phyloP scores from a whole-genome alignment of 2,888 invertebrate species.

The Cosmia trapezina region DNA sequence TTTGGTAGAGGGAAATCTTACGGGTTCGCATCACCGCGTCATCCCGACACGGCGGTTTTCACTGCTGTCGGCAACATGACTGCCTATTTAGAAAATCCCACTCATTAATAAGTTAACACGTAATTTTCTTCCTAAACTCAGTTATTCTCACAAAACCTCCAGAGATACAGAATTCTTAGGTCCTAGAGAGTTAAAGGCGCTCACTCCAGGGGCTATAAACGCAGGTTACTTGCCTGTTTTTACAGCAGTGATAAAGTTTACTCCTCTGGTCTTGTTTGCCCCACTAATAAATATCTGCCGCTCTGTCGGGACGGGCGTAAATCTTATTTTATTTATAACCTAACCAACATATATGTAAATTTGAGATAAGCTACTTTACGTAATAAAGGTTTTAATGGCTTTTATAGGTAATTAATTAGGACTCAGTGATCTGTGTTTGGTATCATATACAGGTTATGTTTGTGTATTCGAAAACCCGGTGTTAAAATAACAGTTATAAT shows the following conservation, averaged over 20 bases:
- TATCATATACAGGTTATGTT: not conserved
- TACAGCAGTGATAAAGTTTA: constrained; percentile 68
- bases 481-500: not conserved
- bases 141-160: not conserved
- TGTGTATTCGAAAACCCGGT: not conserved
- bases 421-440: not conserved
- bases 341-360: constrained; percentile 60
- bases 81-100: not conserved
- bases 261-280: constrained; percentile 61
- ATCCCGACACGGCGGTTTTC: too few relatives aligned
- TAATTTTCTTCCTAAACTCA: constrained; percentile 17
- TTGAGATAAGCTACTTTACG: constrained; percentile 61
- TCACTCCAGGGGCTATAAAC: constrained; percentile 48
- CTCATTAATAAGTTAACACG: constrained; percentile 24
- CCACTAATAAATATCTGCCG: constrained; percentile 70
- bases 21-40: too few relatives aligned
- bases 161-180: constrained; percentile 32
- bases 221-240: constrained; percentile 60
- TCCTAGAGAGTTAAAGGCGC: constrained; percentile 32
- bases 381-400: constrained; percentile 53
- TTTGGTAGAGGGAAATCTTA: too few relatives aligned
- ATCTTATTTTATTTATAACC: constrained; percentile 65
- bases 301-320: constrained; percentile 56
- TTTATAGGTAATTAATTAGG: constrained; percentile 35
- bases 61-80: too few relatives aligned